Percentiles rank a stretch among this genome's conserved stretches.
phyloP scores from a whole-genome alignment of 92 coral and sea anemone genomes.

The Heteractis magnifica region DNA sequence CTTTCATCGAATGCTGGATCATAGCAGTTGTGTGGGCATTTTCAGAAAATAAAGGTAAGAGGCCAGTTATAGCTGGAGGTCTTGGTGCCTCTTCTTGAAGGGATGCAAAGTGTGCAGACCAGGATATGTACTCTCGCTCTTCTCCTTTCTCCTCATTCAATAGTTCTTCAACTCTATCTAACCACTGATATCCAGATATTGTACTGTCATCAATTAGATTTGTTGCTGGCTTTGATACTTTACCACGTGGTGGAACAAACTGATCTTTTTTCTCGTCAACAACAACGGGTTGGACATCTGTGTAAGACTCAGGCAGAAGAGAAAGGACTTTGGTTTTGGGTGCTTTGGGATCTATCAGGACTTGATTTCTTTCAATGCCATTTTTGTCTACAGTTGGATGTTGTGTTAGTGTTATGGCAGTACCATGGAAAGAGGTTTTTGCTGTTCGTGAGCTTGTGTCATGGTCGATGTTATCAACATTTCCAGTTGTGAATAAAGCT shows the following conservation, averaged over 20 bases:
- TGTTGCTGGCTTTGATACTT: slow-evolving; percentile 14
- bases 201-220: slow-evolving; percentile 13
- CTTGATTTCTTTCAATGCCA: slow-evolving; percentile 39
- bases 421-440: slow-evolving; percentile 43
- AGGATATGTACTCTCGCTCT: slow-evolving; percentile 23
- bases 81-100: slow-evolving; percentile 11
- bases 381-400: slow-evolving; percentile 31
- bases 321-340: slow-evolving; percentile 37
- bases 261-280: slow-evolving; percentile 15
- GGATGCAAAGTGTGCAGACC: slow-evolving; percentile 42
- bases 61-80: slow-evolving; percentile 23
- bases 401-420: slow-evolving; percentile 35
- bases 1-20: slow-evolving; percentile 43
- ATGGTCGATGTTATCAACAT: slow-evolving; percentile 55
- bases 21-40: slow-evolving; percentile 33
- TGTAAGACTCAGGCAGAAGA: slow-evolving; percentile 48
- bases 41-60: slow-evolving; percentile 30
- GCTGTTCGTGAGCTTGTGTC: slow-evolving; percentile 51
- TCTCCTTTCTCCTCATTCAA: slow-evolving; percentile 28
- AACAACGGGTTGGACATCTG: slow-evolving; percentile 38
- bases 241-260: slow-evolving; percentile 23
- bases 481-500: slow-evolving; percentile 47
- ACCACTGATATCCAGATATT: slow-evolving; percentile 23
- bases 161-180: slow-evolving; percentile 19
- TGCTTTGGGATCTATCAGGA: slow-evolving; percentile 27